phyloP scores from a whole-genome alignment of 2,888 invertebrate species.

The Andrena fulva region DNA sequence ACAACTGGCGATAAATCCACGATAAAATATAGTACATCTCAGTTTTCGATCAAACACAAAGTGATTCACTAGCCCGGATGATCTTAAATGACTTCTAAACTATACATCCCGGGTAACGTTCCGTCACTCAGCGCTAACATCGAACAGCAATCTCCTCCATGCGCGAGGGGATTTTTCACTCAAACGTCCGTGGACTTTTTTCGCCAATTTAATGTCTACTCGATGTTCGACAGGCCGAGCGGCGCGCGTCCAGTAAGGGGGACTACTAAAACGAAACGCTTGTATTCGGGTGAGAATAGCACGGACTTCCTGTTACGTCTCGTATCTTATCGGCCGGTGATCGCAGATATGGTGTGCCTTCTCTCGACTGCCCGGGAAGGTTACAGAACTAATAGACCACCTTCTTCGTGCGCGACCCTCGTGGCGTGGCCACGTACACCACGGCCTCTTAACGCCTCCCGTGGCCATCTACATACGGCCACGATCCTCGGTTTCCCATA shows the following conservation, averaged over 20 bases:
- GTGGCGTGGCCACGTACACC: constrained; percentile 72
- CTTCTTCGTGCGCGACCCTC: constrained; percentile 78
- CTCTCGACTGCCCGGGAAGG: constrained; percentile 65
- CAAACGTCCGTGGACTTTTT: not conserved
- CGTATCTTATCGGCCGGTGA: constrained; percentile 80
- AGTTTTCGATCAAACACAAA: too few relatives aligned
- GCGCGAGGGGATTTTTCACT: not conserved
- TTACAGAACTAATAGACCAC: constrained; percentile 82
- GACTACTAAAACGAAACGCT: constrained; percentile 79
- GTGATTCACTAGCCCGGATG: too few relatives aligned
- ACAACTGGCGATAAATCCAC: too few relatives aligned
- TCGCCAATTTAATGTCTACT: constrained; percentile 46
- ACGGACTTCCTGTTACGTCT: constrained; percentile 82
- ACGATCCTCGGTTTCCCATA: constrained; percentile 79
- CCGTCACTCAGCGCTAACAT: not conserved
- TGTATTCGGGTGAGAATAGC: constrained; percentile 77
- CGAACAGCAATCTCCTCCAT: not conserved
- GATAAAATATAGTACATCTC: too few relatives aligned
- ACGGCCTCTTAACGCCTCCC: constrained; percentile 76
- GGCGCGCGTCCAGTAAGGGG: constrained; percentile 46
- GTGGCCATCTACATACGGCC: constrained; percentile 80
- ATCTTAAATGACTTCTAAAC: too few relatives aligned
- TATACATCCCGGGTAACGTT: too few relatives aligned
- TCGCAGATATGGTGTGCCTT: constrained; percentile 78
- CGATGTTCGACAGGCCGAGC: constrained; percentile 42